Percentiles rank a stretch among this genome's conserved stretches.
Conservation (phyloP, 2,888 invertebrate species). For the Candidula unifasciata region DNA sequence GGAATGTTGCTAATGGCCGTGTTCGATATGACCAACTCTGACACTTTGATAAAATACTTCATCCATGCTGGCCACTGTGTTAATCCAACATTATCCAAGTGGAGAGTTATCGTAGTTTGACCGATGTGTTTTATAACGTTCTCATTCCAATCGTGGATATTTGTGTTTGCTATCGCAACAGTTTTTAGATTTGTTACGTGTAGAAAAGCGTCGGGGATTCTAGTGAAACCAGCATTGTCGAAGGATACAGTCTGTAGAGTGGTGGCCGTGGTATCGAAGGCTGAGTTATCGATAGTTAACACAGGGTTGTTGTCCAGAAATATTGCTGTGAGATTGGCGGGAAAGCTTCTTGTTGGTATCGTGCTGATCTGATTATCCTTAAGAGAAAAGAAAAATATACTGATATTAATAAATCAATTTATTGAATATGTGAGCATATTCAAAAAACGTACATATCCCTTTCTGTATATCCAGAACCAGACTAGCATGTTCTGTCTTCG, state of each 20-base stretch:
- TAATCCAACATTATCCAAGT: not conserved
- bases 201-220: constrained; percentile 2
- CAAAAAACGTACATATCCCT: too few species aligned
- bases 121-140: not conserved
- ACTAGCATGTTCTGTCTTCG: too few species aligned
- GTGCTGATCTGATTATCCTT: too few species aligned
- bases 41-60: not conserved
- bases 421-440: too few species aligned
- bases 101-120: not conserved
- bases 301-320: not conserved
- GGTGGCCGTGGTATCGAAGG: not conserved
- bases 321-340: not conserved
- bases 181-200: not conserved
- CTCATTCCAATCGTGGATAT: constrained; percentile 15
- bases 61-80: constrained; percentile 19
- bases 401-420: too few species aligned
- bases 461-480: too few species aligned
- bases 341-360: not conserved
- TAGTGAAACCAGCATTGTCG: not conserved
- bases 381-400: too few species aligned
- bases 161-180: not conserved
- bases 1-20: not conserved
- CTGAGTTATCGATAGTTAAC: not conserved
- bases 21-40: not conserved
- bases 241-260: not conserved